These are phyloP conservation scores for Etheostoma perlongum DNA, from an alignment of 2,797 vertebrate species.

Conservation along the genomic window DNA sequence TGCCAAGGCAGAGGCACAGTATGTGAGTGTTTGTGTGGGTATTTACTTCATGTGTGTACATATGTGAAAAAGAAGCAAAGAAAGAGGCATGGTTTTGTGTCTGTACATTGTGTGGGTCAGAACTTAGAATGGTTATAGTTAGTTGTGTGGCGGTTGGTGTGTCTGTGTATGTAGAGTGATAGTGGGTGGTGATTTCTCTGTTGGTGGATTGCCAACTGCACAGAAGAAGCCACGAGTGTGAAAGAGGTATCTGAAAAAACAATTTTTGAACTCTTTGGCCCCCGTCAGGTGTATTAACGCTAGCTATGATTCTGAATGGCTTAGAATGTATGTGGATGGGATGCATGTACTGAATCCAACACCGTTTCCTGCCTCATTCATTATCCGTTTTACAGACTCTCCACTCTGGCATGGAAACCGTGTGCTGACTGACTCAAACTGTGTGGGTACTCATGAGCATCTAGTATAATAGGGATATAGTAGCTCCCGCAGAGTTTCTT, in stretches of 20 bases:
- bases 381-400: constrained; percentile 74
- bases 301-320: constrained; percentile 41
- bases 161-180: constrained; percentile 23
- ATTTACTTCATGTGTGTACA: constrained; percentile 16
- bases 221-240: constrained; percentile 13
- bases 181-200: constrained; percentile 5
- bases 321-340: constrained; percentile 56
- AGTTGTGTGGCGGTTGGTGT: background rate
- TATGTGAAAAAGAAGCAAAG: constrained; percentile 20
- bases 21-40: constrained; percentile 34
- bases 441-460: constrained; percentile 57
- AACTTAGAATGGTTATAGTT: constrained; percentile 4
- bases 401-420: constrained; percentile 60
- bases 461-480: constrained; percentile 53
- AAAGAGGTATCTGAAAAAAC: constrained; percentile 20
- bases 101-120: background rate
- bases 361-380: constrained; percentile 72
- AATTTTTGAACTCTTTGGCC: constrained; percentile 19
- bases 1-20: constrained; percentile 59
- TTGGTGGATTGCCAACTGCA: constrained; percentile 7
- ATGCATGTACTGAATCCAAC: constrained; percentile 55
- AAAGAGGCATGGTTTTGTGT: constrained; percentile 10
- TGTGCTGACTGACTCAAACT: constrained; percentile 67
- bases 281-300: constrained; percentile 51
- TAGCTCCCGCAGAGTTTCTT: constrained; percentile 61